phyloP scores from a whole-genome alignment of 2,888 invertebrate species.

The Clepsis dumicolana region DNA sequence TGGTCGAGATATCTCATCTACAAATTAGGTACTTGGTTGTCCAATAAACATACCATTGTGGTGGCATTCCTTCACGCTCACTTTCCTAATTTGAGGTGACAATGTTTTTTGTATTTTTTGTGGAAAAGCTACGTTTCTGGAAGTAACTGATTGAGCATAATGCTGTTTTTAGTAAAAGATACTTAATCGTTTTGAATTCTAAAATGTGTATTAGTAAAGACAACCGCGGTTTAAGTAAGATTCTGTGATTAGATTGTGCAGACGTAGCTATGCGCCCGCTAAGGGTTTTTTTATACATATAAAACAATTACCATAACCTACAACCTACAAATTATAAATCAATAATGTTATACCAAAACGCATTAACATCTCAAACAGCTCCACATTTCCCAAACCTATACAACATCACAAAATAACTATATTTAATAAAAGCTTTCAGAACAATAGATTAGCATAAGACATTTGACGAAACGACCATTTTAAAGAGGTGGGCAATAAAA shows the following conservation, averaged over 20 bases:
- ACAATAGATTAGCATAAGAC: constrained; percentile 52
- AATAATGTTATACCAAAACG: background rate
- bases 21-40: constrained; percentile 36
- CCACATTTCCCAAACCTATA: background rate
- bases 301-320: too few species aligned
- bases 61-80: constrained; percentile 57
- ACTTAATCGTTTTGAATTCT: too few species aligned
- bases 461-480: constrained; percentile 55
- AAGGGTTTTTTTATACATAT: too few species aligned
- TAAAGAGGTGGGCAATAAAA: constrained; percentile 56
- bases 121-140: background rate
- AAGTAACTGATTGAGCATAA: background rate
- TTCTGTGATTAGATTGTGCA: too few species aligned
- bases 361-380: background rate
- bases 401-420: background rate
- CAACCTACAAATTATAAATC: too few species aligned
- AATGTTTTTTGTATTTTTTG: constrained; percentile 36
- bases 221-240: too few species aligned
- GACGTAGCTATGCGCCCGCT: too few species aligned
- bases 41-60: constrained; percentile 38
- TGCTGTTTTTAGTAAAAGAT: too few species aligned
- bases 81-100: constrained; percentile 52
- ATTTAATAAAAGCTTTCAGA: constrained; percentile 37
- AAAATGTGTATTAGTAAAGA: too few species aligned
- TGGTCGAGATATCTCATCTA: constrained; percentile 33